Base-by-base conservation (phyloP, 2,797 vertebrate species). In the Acanthornis magna region DNA sequence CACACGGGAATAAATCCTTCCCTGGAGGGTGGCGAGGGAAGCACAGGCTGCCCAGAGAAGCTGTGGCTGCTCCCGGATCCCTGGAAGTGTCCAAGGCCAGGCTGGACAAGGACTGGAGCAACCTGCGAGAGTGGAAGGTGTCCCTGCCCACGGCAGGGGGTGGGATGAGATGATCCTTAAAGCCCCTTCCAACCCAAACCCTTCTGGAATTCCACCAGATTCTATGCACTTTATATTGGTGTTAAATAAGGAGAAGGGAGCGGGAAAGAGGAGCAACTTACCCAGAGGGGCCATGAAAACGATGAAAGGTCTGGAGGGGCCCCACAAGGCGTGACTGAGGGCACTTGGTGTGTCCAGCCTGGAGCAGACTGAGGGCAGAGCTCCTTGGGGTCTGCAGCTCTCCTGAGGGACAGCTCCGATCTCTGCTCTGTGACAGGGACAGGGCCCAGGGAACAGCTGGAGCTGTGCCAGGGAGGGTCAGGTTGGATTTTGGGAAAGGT, bases 381-480 rank as follows among this genome's bases (percentile, higher is more conserved):
- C 47, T 27, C 29, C 0, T 1, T 2, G 22, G 23, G 45, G 29
- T 5, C 61, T 40, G 55, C 72, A 53, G 47, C 83, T 40, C 63
- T 53, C 40, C 63, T 1, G 29, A 61, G 63, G 63, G 25, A 3
- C 45, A 60, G 68, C 53, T 15, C 14, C 4, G 0, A 1, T 1
- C 20, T n/a, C 53, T 45, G 76, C 61, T 34, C 27, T 5, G 21
- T 0, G 32, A 38, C 58, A 38, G 23, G 16, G 23, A 65, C 51
- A 51, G 30, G 2, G 7, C 4, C 4, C n/a, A 30, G n/a, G 34
- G 50, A 19, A 16, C 0, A 0, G 58, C 7, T 36, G 66, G 16
- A 1, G 29, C 13, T 66, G 23, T 0, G 38, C 3, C 75, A 58
- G 34, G 40, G 20, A 47, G 18, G 4, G 0, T 48, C 0, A 34